These are phyloP conservation scores for Ptychodera flava DNA, from an alignment of 35 echinoderm and acorn worm species.

Conservation along the genomic window DNA sequence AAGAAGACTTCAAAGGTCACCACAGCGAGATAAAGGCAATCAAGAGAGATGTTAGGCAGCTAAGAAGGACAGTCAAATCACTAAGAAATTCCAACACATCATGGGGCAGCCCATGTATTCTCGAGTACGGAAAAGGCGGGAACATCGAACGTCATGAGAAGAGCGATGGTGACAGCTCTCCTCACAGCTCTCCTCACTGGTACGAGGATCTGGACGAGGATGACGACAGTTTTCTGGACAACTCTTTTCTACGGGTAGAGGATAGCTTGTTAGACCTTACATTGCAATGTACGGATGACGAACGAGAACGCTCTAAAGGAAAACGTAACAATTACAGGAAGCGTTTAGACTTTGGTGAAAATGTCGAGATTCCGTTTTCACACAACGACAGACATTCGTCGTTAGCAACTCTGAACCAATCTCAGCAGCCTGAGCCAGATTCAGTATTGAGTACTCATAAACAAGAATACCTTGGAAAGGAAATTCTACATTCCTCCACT, in stretches of 20 bases:
- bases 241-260: neutral
- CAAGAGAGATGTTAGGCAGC: neutral
- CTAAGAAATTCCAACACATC: neutral
- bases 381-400: neutral
- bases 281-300: neutral
- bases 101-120: neutral
- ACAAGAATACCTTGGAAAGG: neutral
- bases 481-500: too few relatives aligned
- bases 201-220: neutral
- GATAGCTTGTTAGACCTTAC: neutral
- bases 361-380: neutral
- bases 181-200: too few relatives aligned
- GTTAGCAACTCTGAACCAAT: neutral
- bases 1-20: neutral
- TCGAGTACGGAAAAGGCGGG: neutral
- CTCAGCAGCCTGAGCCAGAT: neutral
- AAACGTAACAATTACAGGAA: too few relatives aligned
- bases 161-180: neutral
- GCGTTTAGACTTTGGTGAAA: neutral
- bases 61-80: neutral
- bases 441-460: too few relatives aligned
- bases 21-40: neutral
- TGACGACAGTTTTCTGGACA: neutral
- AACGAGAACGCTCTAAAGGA: neutral
- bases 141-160: neutral